Conservation (phyloP, 2,797 vertebrate genomes). For the Sternarchorhynchus goeldii region DNA sequence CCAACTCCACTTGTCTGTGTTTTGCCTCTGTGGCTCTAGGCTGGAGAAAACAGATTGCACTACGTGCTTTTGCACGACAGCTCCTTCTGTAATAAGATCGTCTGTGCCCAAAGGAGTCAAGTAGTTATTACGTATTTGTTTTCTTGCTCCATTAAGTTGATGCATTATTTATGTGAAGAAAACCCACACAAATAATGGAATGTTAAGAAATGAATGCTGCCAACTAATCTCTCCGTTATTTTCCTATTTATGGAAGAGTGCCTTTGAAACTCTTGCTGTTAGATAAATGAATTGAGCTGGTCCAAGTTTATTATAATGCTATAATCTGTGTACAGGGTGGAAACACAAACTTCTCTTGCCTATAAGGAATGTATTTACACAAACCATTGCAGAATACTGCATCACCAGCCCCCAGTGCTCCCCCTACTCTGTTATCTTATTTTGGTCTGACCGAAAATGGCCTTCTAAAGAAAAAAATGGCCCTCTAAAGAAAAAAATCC, state of each 20-base stretch:
- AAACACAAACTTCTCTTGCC: constrained; percentile 49
- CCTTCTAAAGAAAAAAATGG: constrained; percentile 36
- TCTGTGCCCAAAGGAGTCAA: constrained; percentile 67
- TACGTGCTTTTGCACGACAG: constrained; percentile 60
- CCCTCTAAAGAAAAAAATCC: constrained; percentile 38
- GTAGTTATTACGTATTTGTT: constrained; percentile 76
- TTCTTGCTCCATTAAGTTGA: constrained; percentile 74
- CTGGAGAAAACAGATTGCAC: constrained; percentile 63
- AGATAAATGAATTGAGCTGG: constrained; percentile 62
- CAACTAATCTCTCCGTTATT: constrained; percentile 77
- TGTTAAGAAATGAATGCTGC: constrained; percentile 74
- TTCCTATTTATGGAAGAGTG: constrained; percentile 71
- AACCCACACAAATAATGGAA: constrained; percentile 71
- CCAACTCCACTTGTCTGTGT: constrained; percentile 44
- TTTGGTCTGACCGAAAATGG: constrained; percentile 31
- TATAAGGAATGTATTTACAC: constrained; percentile 25
- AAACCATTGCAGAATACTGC: not conserved
- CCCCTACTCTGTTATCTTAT: constrained; percentile 27
- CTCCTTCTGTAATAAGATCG: constrained; percentile 70
- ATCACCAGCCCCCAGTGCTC: constrained; percentile 15
- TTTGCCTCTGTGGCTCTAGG: constrained; percentile 53
- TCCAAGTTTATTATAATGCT: constrained; percentile 62
- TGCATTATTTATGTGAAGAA: constrained; percentile 79
- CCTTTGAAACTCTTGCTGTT: constrained; percentile 64
- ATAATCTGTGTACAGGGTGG: constrained; percentile 68